A percentile compares a stretch with the other conserved stretches of the same genome.
Conservation (phyloP, 1,140 invertebrate genomes). For the Brachionus rotundiformis region DNA sequence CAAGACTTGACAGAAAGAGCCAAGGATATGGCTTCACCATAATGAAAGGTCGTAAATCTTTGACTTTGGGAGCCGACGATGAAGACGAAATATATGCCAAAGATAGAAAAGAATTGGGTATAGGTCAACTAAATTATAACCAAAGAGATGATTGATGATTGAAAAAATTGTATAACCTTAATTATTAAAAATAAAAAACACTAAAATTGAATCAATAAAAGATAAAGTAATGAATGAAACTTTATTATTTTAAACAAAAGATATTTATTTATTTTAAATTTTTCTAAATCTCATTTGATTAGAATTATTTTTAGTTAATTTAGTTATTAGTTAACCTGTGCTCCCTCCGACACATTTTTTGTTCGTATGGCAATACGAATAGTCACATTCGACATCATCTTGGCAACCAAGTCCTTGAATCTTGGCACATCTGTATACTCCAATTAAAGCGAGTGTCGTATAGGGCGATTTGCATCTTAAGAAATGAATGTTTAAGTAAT, state of each 20-base stretch:
- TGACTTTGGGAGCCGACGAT: background rate
- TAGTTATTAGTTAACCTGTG: background rate
- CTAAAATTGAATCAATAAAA: too few species aligned
- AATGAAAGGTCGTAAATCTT: conserved; percentile 26
- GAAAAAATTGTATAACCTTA: too few species aligned
- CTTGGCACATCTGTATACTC: background rate
- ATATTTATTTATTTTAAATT: too few species aligned
- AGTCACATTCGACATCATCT: background rate
- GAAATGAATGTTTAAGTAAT: too few species aligned
- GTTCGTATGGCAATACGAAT: background rate
- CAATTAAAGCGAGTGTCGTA: background rate
- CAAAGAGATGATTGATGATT: background rate
- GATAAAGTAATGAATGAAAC: too few species aligned
- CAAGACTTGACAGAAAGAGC: conserved; percentile 6
- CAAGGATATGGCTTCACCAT: conserved; percentile 14
- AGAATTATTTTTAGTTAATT: too few species aligned
- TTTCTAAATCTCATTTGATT: too few species aligned
- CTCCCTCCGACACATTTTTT: background rate
- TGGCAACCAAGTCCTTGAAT: background rate
- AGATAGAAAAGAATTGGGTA: background rate
- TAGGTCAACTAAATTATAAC: background rate
- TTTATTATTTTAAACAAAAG: too few species aligned
- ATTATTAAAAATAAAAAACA: too few species aligned
- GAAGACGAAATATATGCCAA: background rate
- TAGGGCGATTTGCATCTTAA: background rate